Base-by-base conservation (phyloP, 2,113 vertebrate species). In the Carlito syrichta region DNA sequence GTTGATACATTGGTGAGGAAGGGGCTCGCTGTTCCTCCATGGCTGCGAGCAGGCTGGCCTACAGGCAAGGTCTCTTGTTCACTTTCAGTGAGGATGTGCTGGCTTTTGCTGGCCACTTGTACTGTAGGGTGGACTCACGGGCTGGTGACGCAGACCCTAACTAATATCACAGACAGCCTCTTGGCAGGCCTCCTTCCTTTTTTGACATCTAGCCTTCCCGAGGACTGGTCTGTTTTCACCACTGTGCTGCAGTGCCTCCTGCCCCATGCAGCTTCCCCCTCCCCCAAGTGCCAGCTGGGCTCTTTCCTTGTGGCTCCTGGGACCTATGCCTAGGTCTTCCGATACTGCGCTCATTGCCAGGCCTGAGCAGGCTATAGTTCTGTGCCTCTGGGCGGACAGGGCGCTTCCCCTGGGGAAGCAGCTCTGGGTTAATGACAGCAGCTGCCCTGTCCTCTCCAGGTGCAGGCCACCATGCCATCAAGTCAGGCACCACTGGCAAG, bases 141-240 rank as follows among this genome's bases (percentile, higher is more conserved):
- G 27, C 89, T 7, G n/a, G n/a, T n/a, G n/a, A n/a, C n/a, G n/a
- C n/a, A n/a, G 8, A n/a, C 23, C 11, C 63, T 35, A 16, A 7
- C 17, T 32, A 14, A 10, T n/a, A 82, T 35, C 13, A 17, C 12
- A n/a, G 30, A 27, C 48, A 82, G 74, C 30, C 71, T n/a, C 63
- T 38, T 30, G 40, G 91, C 35, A 82, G 38, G 73, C 62, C 73
- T n/a, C 43, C 32, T 32, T 69, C 56, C 48, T 56, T 32, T n/a
- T n/a, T n/a, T n/a, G n/a, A n/a, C n/a, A n/a, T 7, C 6, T 6
- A 16, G 4, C n/a, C n/a, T 14, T 13, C 30, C 32, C 30, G 1
- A 1, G 32, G 7, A 23, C 43, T 32, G 0, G 11, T 5, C 22
- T 40, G 40, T 43, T 38, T 23, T 58, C 30, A 22, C 38, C 35